These are phyloP conservation scores for Ictidomys tridecemlineatus DNA, from an alignment of 2,113 vertebrate genomes.

Conservation along the genomic window DNA sequence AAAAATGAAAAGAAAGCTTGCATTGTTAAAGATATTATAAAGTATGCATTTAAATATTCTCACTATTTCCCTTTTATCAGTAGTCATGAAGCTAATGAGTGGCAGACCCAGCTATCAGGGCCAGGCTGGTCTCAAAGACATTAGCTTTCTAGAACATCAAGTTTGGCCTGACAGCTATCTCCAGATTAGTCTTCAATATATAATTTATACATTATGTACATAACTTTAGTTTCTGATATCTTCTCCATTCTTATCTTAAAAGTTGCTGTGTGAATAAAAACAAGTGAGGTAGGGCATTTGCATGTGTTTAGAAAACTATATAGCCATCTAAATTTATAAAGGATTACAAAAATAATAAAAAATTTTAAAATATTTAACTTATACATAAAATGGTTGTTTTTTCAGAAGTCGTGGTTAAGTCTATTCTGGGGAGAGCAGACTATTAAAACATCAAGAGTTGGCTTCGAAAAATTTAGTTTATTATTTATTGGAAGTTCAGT, in stretches of 20 bases:
- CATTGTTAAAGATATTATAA: too few relatives aligned
- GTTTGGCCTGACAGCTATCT: not conserved
- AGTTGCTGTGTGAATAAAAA: not conserved
- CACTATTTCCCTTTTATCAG: too few relatives aligned
- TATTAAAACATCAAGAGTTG: not conserved
- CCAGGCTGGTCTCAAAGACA: too few relatives aligned
- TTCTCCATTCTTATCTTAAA: not conserved
- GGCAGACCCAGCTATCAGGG: too few relatives aligned
- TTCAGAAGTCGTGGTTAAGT: not conserved
- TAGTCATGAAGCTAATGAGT: too few relatives aligned
- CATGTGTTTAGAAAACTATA: not conserved
- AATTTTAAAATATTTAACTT: not conserved
- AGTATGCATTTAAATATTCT: too few relatives aligned
- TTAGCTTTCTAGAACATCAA: too few relatives aligned
- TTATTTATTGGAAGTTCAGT: not conserved
- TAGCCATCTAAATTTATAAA: not conserved
- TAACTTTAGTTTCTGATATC: not conserved
- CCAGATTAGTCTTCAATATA: not conserved
- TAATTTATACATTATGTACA: too few relatives aligned
- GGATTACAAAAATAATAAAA: not conserved
- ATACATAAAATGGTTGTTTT: not conserved
- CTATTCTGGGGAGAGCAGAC: not conserved
- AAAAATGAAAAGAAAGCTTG: too few relatives aligned
- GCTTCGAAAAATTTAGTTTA: not conserved
- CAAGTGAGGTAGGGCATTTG: not conserved